Conservation (phyloP, 2,113 vertebrate species). For the Oenanthe melanoleuca region DNA sequence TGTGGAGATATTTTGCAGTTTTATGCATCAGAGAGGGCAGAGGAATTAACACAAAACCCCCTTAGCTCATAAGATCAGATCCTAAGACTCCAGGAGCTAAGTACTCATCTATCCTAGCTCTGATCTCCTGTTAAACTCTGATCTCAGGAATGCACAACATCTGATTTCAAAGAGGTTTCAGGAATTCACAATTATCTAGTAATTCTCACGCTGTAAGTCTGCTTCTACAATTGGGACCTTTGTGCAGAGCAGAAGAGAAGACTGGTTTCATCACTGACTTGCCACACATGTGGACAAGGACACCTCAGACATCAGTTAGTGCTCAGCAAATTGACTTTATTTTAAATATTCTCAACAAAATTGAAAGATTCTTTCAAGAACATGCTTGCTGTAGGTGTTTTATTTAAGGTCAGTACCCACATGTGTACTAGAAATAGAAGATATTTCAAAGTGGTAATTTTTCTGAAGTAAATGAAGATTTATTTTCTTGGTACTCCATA, state of each 20-base stretch:
- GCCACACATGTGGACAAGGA: fast-evolving
- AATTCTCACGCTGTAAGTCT: not conserved
- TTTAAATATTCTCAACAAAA: not conserved
- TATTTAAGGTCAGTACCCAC: not conserved
- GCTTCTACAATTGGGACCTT: not conserved
- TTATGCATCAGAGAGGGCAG: not conserved
- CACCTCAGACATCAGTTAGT: not conserved
- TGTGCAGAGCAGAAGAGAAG: not conserved
- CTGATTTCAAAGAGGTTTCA: not conserved
- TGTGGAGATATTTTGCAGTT: not conserved
- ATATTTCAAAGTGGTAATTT: not conserved
- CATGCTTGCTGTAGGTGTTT: not conserved
- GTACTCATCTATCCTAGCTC: not conserved
- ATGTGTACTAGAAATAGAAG: not conserved
- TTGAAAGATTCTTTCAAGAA: not conserved
- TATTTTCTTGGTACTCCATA: not conserved
- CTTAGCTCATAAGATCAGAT: not conserved
- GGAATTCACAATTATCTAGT: not conserved
- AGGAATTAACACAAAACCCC: not conserved
- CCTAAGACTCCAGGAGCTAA: not conserved
- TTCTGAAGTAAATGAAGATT: slow-evolving; percentile 2
- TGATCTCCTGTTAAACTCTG: not conserved
- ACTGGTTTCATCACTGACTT: not conserved
- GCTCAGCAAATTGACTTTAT: not conserved
- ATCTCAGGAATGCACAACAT: not conserved